Base-by-base conservation (phyloP, 2,113 vertebrate species). In the Conger conger region DNA sequence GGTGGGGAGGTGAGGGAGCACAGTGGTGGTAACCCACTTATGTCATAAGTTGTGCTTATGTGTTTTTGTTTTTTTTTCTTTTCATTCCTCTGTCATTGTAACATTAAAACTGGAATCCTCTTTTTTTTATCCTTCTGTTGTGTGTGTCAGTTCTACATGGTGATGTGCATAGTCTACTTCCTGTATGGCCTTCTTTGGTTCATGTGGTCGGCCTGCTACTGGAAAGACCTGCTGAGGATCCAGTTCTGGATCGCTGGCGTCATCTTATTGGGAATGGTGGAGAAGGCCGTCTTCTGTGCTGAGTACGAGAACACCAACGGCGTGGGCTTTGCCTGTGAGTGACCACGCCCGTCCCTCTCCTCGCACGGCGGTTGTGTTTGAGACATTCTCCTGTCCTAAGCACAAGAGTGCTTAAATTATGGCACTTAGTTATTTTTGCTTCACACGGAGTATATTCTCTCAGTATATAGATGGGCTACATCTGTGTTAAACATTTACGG, bases 181-280 rank as follows among this genome's bases (percentile, higher is more conserved):
- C 88, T 97, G 3, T 96, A 95, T 6, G 96, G 95, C 30, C 80
- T 97, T 83, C 94, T 97, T 68, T 97, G 97, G 97, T 95, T 97
- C 27, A 80, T 93, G 80, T 97, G 97, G 96, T 94, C 96, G 2
- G 94, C 97, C 57, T 97, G 97, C 90, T 97, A 97, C 83, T 97
- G 97, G 97, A 97, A 97, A 87, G 97, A 97, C 87, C 94, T 97
- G 87, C 91, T 97, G 87, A 91, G 97, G 86, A 97, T 97, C 89
- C 97, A 97, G 92, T 97, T 97, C 92, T 97, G 97, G 97, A 97
- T 97, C 57, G 97, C 96, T 20, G 96, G 95, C 37, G 97, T 97
- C 84, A 97, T 97, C 88, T 96, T 97, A 83, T 91, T 97, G 20
- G 97, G 97, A 83, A 97, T 97, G 97, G 93, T 97, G 86, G 97